Base-by-base conservation (phyloP, 2,888 invertebrate genomes). In the Prionchulus punctatus region DNA sequence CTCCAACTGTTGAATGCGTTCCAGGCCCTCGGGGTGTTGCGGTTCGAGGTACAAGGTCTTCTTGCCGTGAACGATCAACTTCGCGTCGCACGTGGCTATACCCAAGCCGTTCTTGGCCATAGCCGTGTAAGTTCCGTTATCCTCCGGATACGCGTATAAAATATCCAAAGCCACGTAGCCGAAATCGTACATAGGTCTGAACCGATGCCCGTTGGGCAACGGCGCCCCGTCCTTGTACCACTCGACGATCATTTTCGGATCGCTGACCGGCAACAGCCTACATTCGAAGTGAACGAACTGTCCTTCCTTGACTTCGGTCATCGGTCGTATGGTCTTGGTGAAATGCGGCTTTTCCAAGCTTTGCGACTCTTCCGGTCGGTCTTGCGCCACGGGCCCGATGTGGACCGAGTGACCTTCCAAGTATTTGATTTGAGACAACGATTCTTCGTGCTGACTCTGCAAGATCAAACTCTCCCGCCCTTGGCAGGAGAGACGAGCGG, bases 261-360 rank as follows among this genome's bases (percentile, higher is more conserved):
- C 98, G 3, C 90, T 91, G 7, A 94, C 87, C 31, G 96, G 96
- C 72, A 91, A 88, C 36, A 98, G 79, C 72, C 92, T 89, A 71
- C 91, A 91, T 76, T 98, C 96, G 73, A 98, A 92, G 72, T 96
- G 94, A 50, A 92, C 91, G 69, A 88, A 87, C 77, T 94, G 91
- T 53, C 62, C 63, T 31, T 94, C 67, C 58, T 69, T 64, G 4
- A 64, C 54, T 26, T 57, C 58, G 18, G 59, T 62, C 25, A 57
- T 58, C 12, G 70, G 61, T 15, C 62, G 60, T 63, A 90, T 87
- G 60, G 80, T 81, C 3, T 67, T 58, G 1, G 63, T 65, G 54
- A 71, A 64, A 42, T 61, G 58, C 3, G 70, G 70, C 25, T 65
- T 60, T 54, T 69, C 66, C 54, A 68, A 36, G 12, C 64, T 64